Percentiles rank a stretch among this genome's conserved stretches.
phyloP scores from a whole-genome alignment of 2,113 vertebrate genomes.

The Oryzias javanicus region DNA sequence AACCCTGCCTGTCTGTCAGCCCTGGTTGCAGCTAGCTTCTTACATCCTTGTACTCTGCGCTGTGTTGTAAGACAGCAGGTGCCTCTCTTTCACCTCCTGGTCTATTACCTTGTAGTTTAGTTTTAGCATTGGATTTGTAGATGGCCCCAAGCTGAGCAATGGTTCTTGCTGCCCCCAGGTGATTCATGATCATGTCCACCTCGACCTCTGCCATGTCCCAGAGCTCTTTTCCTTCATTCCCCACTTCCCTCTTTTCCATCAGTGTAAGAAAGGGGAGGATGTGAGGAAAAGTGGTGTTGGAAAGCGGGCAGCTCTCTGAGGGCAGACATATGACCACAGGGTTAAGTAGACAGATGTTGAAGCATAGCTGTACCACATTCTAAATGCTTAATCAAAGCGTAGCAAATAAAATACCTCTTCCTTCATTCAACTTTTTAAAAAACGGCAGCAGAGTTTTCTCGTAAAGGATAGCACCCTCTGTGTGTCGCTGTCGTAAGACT shows the following conservation, averaged over 20 bases:
- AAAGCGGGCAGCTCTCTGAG: constrained; percentile 83
- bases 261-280: constrained; percentile 87
- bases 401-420: constrained; percentile 79
- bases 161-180: constrained; percentile 86
- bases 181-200: constrained; percentile 89
- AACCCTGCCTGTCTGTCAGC: too few relatives aligned
- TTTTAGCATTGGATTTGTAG: constrained; percentile 86
- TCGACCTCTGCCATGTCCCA: constrained; percentile 84
- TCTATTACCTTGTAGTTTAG: constrained; percentile 88
- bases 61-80: too few relatives aligned
- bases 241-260: constrained; percentile 81
- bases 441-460: constrained; percentile 94
- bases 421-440: constrained; percentile 88
- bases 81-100: too few relatives aligned
- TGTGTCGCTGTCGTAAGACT: constrained; percentile 88
- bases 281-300: constrained; percentile 88
- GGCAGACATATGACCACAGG: constrained; percentile 2
- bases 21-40: too few relatives aligned
- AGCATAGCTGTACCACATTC: not conserved
- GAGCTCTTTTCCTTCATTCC: constrained; percentile 78
- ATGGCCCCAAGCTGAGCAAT: constrained; percentile 86
- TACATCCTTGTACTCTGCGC: too few relatives aligned
- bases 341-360: not conserved
- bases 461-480: constrained; percentile 90
- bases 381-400: not conserved